Conservation (phyloP, 2,113 vertebrate genomes). For the Centropristis striata region DNA sequence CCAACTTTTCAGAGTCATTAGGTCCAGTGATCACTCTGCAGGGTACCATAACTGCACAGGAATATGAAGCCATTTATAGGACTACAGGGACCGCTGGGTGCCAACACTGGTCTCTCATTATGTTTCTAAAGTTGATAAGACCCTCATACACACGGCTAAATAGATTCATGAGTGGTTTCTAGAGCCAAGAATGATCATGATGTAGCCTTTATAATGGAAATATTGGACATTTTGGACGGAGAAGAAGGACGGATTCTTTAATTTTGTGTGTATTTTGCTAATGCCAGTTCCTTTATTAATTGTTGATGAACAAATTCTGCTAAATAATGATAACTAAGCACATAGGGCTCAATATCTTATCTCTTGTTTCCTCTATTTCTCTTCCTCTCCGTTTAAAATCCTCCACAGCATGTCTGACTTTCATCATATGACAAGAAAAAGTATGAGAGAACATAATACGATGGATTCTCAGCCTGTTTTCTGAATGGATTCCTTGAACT, state of each 20-base stretch:
- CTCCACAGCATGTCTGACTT: not conserved
- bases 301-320: slow-evolving; percentile 24
- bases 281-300: slow-evolving; percentile 14
- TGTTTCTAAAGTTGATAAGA: slow-evolving; percentile 24
- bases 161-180: not conserved
- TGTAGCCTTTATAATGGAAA: not conserved
- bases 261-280: slow-evolving; percentile 5
- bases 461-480: slow-evolving; percentile 84
- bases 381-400: not conserved
- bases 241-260: not conserved
- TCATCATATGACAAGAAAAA: slow-evolving; percentile 80
- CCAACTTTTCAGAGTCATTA: slow-evolving; percentile 53
- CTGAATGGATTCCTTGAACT: slow-evolving; percentile 90
- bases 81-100: slow-evolving; percentile 29
- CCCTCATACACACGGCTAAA: not conserved
- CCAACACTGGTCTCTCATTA: slow-evolving; percentile 36
- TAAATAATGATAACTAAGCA: slow-evolving; percentile 90
- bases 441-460: slow-evolving; percentile 78
- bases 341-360: slow-evolving; percentile 90
- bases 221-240: not conserved
- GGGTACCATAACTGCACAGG: slow-evolving; percentile 25
- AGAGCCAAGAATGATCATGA: not conserved
- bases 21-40: slow-evolving; percentile 47
- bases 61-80: slow-evolving; percentile 40
- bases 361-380: slow-evolving; percentile 26